Conservation (phyloP, 1,140 invertebrate species). For the Meloidogyne chitwoodi region DNA sequence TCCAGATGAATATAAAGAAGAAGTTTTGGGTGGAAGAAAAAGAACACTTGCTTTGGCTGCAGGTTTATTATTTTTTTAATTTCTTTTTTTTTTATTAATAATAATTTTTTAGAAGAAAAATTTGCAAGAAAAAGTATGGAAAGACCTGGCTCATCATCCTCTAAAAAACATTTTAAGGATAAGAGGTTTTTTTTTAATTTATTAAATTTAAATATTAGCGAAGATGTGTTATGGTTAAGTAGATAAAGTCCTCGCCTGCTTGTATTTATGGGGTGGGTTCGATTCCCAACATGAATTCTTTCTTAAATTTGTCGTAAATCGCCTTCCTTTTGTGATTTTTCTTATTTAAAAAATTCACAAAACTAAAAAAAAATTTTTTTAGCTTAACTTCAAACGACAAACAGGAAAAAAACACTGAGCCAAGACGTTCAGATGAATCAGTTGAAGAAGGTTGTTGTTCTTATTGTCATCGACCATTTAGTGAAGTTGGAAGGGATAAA, state of each 20-base stretch:
- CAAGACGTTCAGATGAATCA: conserved; percentile 3
- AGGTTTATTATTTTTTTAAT: not conserved
- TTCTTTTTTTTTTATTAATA: not conserved
- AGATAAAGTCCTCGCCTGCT: too few relatives aligned
- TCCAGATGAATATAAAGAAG: conserved; percentile 27
- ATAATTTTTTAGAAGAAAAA: not conserved
- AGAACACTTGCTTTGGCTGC: conserved; percentile 16
- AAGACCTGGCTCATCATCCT: not conserved
- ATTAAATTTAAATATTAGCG: too few relatives aligned
- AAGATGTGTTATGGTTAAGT: too few relatives aligned
- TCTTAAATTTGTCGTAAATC: too few relatives aligned
- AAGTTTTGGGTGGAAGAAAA: conserved; percentile 24
- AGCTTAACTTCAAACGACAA: not conserved
- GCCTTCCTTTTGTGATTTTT: too few relatives aligned
- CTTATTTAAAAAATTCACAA: too few relatives aligned
- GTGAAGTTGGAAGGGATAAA: conserved; percentile 14
- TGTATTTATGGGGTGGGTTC: too few relatives aligned
- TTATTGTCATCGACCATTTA: conserved; percentile 6
- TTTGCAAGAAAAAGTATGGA: not conserved
- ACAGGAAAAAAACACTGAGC: not conserved
- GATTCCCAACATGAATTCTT: too few relatives aligned
- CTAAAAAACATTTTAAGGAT: too few relatives aligned
- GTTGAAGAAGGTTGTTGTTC: conserved; percentile 9
- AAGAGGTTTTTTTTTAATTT: too few relatives aligned
- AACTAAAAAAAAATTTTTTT: too few relatives aligned